Base-by-base conservation (phyloP, 2,888 invertebrate genomes). In the Torymus texanus region DNA sequence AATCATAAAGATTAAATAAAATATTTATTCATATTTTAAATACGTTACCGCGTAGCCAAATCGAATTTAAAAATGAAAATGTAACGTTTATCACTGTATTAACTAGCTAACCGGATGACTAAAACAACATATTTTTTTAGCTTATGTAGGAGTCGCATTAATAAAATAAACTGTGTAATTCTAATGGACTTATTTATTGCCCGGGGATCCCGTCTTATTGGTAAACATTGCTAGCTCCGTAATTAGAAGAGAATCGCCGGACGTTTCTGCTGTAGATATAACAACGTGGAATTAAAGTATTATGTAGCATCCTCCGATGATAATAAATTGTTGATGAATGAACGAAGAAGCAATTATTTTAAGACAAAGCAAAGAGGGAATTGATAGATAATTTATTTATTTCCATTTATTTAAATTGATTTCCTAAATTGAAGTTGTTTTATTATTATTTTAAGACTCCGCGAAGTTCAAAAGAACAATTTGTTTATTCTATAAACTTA, bases 121-220 rank as follows among this genome's bases (percentile, higher is more conserved):
- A 55, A 14, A 0, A n/a, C 14, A 67, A 55, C 66, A 2, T 10
- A 24, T 24, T 21, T 13, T 53, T 63, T 3, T 63, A n/a, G 41
- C 18, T 24, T 61, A 24, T 53, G 10, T 29, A 5, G 24, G 24
- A 51, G 18, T 24, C 55, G 55, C 55, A 67, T 55, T 51, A 74
- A 74, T 66, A 66, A 74, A 74, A 65, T 65, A 74, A 74, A 56
- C 50, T 18, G 8, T 18, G 18, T 65, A 74, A 66, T 59, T 24
- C 50, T 16, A 5, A 66, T 74, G 12, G 66, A 59, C 59, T 66
- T 74, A 74, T 74, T 74, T 74, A 74, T 74, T 58, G 24, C 12
- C 18, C 29, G 4, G 18, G 21, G 58, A 24, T 74, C 51, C 58
- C 50, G 24, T 65, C 51, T 58, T 16, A 66, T 66, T 74, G 24